Conservation (phyloP, 1,140 invertebrate genomes). For the Eueides isabella region DNA sequence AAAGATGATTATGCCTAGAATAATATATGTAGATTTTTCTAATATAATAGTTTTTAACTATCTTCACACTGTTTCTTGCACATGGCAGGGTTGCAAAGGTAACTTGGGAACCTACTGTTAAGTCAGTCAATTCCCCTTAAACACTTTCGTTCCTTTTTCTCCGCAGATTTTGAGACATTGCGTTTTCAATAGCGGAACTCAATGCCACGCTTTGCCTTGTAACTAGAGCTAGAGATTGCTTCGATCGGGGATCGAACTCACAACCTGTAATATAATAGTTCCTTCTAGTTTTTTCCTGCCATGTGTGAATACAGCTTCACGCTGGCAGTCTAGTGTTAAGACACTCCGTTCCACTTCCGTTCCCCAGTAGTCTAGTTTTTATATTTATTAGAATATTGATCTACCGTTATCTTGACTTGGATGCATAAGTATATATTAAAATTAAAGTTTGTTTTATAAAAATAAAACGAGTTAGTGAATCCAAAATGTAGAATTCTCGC, state of each 20-base stretch:
- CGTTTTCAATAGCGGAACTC: background rate
- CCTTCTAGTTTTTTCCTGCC: too few relatives aligned
- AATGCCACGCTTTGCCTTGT: background rate
- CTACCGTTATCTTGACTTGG: background rate
- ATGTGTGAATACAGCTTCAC: background rate
- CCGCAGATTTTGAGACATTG: background rate
- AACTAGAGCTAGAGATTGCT: too few relatives aligned
- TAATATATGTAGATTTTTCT: too few relatives aligned
- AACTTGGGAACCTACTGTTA: too few relatives aligned
- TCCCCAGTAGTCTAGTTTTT: background rate
- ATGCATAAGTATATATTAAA: slow-evolving; percentile 8
- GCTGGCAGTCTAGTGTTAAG: background rate
- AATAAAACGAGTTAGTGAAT: slow-evolving; percentile 1
- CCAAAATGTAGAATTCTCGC: slow-evolving; percentile 14
- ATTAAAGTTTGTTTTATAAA: background rate
- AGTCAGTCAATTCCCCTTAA: too few relatives aligned
- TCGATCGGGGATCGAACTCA: background rate
- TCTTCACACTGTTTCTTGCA: too few relatives aligned
- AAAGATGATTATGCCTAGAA: too few relatives aligned
- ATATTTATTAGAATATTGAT: background rate
- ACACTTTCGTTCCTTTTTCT: too few relatives aligned
- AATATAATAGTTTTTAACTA: too few relatives aligned
- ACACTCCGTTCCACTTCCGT: too few relatives aligned
- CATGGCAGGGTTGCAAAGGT: too few relatives aligned
- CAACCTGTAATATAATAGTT: too few relatives aligned